Evolutionary conservation across 2,113 vertebrate species (phyloP).

Genomic region (Odocoileus hemionus): DNA sequence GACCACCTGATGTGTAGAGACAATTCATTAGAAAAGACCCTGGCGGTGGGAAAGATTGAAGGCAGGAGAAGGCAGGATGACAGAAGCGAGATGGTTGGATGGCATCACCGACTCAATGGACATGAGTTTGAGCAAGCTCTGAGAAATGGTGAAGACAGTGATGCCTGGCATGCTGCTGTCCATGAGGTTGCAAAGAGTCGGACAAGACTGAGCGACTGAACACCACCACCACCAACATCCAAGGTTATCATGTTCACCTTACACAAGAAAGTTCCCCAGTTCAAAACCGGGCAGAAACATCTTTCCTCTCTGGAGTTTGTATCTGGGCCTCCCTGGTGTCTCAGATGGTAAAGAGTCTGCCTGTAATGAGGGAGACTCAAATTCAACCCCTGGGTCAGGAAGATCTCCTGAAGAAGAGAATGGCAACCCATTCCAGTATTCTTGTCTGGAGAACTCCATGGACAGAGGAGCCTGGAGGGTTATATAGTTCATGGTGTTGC

Average conservation of each 20-base stretch:
- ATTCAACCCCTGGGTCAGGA: not conserved
- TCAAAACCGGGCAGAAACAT: not conserved
- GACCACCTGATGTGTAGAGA: not conserved
- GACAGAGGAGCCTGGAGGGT: not conserved
- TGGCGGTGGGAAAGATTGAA: fast-evolving
- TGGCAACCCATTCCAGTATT: not conserved
- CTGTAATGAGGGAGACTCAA: not conserved
- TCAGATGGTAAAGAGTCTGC: not conserved
- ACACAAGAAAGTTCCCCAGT: not conserved
- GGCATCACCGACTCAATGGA: not conserved
- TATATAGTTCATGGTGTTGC: not conserved
- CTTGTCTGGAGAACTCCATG: not conserved
- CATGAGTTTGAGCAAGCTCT: not conserved
- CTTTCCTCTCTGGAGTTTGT: not conserved
- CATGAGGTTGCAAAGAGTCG: not conserved
- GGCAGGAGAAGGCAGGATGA: not conserved
- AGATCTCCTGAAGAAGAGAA: not conserved
- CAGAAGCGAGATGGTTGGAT: not conserved
- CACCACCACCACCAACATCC: not conserved
- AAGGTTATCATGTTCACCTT: not conserved
- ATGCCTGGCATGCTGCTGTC: not conserved
- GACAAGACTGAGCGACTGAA: not conserved
- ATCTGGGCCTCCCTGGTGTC: not conserved
- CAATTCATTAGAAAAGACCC: not conserved
- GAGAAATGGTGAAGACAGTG: not conserved